These are phyloP conservation scores for Sander vitreus DNA, from an alignment of 2,113 vertebrate species.

Conservation along the genomic window DNA sequence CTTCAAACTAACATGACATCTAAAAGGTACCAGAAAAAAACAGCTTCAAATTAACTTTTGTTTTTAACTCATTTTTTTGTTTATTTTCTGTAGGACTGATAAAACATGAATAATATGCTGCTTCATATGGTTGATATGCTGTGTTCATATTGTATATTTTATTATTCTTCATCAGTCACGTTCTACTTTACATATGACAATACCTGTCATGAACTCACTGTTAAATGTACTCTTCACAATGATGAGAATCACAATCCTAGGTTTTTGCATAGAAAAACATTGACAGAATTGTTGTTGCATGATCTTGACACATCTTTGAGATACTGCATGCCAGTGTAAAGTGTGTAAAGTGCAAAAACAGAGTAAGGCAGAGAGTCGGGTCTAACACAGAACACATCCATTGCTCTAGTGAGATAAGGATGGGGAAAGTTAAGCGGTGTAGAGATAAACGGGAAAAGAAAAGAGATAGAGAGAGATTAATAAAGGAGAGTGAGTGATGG, in stretches of 20 bases:
- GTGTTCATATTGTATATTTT: constrained; percentile 21
- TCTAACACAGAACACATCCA: constrained; percentile 66
- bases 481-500: constrained; percentile 3
- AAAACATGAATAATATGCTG: constrained; percentile 63
- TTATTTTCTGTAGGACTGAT: constrained; percentile 30
- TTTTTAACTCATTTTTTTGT: too few relatives aligned
- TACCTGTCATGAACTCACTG: constrained; percentile 9
- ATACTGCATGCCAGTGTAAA: constrained; percentile 55
- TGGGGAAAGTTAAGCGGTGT: constrained; percentile 20
- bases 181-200: constrained; percentile 26
- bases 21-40: constrained; percentile 59
- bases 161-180: background rate
- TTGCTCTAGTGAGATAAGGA: constrained; percentile 71
- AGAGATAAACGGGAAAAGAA: constrained; percentile 19
- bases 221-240: constrained; percentile 17
- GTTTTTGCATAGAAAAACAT: constrained; percentile 82
- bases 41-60: constrained; percentile 54
- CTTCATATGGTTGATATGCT: constrained; percentile 34
- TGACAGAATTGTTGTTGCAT: constrained; percentile 53
- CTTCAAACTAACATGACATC: constrained; percentile 60
- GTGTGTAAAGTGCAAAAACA: constrained; percentile 74
- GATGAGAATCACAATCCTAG: constrained; percentile 44
- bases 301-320: constrained; percentile 42
- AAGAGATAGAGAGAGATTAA: constrained; percentile 63
- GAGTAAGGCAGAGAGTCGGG: constrained; percentile 77